Evolutionary conservation across 2,113 vertebrate genomes (phyloP).

Genomic region (Pygoscelis antarcticus): DNA sequence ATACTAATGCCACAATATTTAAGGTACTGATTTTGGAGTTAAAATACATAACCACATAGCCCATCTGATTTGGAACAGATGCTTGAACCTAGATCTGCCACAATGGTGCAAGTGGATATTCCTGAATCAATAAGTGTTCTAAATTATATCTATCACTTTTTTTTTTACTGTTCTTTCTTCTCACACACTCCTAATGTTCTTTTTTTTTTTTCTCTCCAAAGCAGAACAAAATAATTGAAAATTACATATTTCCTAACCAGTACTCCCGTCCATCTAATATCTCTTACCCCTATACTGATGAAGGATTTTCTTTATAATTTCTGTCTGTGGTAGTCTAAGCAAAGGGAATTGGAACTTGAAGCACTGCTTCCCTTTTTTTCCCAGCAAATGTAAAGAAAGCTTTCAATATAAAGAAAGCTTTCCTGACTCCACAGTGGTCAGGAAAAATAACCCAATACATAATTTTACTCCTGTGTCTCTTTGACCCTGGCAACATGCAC

Average conservation of each 20-base stretch:
- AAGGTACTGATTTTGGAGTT: background rate
- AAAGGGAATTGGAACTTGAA: background rate
- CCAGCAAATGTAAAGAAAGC: background rate
- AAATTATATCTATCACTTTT: fast-evolving
- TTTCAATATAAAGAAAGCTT: background rate
- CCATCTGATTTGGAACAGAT: background rate
- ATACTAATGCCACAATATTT: background rate
- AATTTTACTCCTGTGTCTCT: background rate
- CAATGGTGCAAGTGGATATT: background rate
- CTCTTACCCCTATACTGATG: background rate
- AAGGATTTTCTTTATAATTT: background rate
- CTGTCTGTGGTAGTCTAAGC: background rate
- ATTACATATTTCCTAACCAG: background rate
- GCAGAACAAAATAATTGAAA: background rate
- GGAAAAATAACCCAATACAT: background rate
- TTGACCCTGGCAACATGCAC: background rate
- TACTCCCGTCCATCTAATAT: background rate
- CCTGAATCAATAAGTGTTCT: background rate
- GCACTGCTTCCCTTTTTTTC: background rate
- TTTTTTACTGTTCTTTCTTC: background rate
- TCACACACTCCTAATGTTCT: background rate
- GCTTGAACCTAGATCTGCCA: background rate
- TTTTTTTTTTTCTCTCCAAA: background rate
- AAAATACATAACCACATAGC: background rate
- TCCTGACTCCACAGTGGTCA: background rate